A percentile compares a stretch with the other conserved stretches of the same genome.
Conservation (phyloP, 1,140 invertebrate genomes). For the Subanguina moxae region DNA sequence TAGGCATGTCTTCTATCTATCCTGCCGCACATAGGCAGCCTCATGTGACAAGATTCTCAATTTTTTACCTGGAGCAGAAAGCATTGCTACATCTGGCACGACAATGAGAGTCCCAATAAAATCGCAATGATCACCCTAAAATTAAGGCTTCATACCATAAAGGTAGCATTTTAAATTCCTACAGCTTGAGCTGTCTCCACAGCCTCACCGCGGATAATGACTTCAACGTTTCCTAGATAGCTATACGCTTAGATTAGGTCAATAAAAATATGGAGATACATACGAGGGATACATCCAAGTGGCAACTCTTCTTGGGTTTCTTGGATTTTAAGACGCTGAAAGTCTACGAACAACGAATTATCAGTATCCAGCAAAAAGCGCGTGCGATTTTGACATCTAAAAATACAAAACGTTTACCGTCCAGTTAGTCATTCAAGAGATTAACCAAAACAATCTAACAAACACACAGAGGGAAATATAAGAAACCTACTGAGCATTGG, state of each 20-base stretch:
- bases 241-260: no score
- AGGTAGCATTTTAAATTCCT: no score
- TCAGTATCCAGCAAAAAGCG: slow-evolving; percentile 86
- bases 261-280: no score
- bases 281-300: slow-evolving; percentile 85
- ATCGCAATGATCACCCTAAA: slow-evolving; percentile 75
- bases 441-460: no score
- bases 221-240: slow-evolving; percentile 71
- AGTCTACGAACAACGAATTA: slow-evolving; percentile 92
- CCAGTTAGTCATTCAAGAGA: no score
- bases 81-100: slow-evolving; percentile 84
- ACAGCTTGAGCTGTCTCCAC: slow-evolving; percentile 88
- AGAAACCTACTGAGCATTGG: slow-evolving; percentile 47
- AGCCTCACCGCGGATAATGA: slow-evolving; percentile 88
- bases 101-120: slow-evolving; percentile 94
- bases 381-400: slow-evolving; percentile 81
- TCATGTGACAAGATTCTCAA: no score
- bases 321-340: slow-evolving; percentile 96
- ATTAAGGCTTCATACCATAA: no score
- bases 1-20: no score
- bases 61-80: slow-evolving; percentile 69
- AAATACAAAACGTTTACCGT: no score
- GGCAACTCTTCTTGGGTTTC: slow-evolving; percentile 96
- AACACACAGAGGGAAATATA: no score
- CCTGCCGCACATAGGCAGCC: no score